phyloP scores from a whole-genome alignment of 2,888 invertebrate genomes.

The Lithophane socia region DNA sequence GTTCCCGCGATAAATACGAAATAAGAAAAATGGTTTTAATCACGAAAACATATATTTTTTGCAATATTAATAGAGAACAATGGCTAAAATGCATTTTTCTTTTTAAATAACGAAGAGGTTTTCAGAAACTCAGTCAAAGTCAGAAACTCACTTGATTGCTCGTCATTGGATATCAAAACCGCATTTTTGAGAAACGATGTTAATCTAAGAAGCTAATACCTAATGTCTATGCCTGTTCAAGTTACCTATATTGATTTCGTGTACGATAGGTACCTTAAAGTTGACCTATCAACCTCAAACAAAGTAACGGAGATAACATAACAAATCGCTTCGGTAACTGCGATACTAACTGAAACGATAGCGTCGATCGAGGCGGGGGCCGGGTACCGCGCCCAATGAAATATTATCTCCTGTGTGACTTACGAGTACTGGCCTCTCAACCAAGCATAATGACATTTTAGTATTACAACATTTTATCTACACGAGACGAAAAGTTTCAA shows the following conservation, averaged over 20 bases:
- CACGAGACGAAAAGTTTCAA: constrained; percentile 87
- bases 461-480: constrained; percentile 90
- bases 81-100: neutral
- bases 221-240: constrained; percentile 20
- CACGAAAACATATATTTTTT: neutral
- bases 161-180: neutral
- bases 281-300: constrained; percentile 88
- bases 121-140: neutral
- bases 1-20: neutral
- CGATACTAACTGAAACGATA: constrained; percentile 84
- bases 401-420: constrained; percentile 85
- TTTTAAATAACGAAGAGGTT: neutral
- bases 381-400: constrained; percentile 79
- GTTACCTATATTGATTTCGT: constrained; percentile 70
- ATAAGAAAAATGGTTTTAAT: neutral
- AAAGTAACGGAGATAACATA: constrained; percentile 86
- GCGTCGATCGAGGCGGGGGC: constrained; percentile 73
- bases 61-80: neutral
- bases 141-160: neutral
- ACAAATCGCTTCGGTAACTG: constrained; percentile 87
- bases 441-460: constrained; percentile 89
- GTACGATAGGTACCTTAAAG: constrained; percentile 77
- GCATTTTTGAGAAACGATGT: neutral
- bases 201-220: constrained; percentile 7
- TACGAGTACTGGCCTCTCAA: constrained; percentile 81